These are phyloP conservation scores for Melitaea athalia DNA, from an alignment of 2,888 invertebrate genomes.

Conservation along the genomic window DNA sequence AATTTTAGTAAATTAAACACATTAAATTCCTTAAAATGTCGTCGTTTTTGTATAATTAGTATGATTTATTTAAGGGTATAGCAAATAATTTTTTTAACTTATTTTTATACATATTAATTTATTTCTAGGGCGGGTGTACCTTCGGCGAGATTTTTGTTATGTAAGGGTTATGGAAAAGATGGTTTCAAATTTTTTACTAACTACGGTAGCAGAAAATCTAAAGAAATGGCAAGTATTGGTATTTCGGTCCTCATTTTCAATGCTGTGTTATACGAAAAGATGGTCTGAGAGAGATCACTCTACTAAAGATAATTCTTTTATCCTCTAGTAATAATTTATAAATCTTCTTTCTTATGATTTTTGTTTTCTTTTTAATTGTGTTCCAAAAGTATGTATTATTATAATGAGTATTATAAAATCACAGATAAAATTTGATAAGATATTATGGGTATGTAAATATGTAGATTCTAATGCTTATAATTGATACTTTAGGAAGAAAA, in stretches of 20 bases:
- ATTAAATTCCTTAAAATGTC: too few species aligned
- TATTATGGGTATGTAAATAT: too few species aligned
- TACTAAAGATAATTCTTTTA: too few species aligned
- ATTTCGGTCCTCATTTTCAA: background rate
- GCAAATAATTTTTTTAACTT: background rate
- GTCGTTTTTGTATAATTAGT: background rate
- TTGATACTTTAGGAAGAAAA: conserved; percentile 84
- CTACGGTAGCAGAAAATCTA: conserved; percentile 94
- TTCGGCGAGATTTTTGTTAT: conserved; percentile 94
- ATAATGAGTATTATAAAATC: too few species aligned
- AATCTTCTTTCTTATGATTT: too few species aligned
- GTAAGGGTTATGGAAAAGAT: conserved; percentile 92
- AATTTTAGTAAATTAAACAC: background rate
- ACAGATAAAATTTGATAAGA: too few species aligned
- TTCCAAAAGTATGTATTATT: too few species aligned
- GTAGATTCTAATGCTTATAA: too few species aligned
- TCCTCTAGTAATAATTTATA: too few species aligned
- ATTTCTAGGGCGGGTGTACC: conserved; percentile 88
- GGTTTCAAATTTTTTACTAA: conserved; percentile 98
- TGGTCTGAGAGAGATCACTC: too few species aligned
- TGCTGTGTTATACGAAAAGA: too few species aligned
- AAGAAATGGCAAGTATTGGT: conserved; percentile 85
- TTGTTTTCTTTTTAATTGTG: too few species aligned
- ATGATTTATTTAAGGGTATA: background rate
- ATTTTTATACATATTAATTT: conserved; percentile 19